Conservation (phyloP, 1,140 invertebrate species). For the Orchesella cincta region DNA sequence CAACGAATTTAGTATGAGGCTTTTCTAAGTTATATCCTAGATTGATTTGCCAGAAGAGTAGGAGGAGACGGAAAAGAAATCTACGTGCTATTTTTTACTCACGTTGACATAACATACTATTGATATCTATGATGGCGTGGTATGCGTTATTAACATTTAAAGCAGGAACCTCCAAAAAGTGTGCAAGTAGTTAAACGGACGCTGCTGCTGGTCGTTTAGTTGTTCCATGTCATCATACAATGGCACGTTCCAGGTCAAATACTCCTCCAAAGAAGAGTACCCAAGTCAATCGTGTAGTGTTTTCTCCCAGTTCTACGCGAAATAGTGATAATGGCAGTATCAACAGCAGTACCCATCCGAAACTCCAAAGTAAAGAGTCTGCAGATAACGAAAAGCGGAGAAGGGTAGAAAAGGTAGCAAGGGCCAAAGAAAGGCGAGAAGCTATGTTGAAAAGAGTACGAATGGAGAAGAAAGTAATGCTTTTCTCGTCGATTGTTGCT, state of each 20-base stretch:
- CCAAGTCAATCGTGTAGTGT: not conserved
- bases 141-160: no score
- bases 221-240: no score
- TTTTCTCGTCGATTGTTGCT: constrained; percentile 69
- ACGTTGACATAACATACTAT: no score
- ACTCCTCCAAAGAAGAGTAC: not conserved
- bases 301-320: not conserved
- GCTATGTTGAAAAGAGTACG: constrained; percentile 35
- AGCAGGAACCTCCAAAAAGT: no score
- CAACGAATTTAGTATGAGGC: no score
- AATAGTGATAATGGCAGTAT: not conserved
- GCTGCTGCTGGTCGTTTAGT: no score
- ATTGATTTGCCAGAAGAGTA: no score
- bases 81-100: no score
- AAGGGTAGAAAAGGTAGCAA: not conserved
- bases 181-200: no score
- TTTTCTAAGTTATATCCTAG: no score
- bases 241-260: not conserved
- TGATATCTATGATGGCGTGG: no score
- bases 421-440: constrained; percentile 41
- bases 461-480: constrained; percentile 67
- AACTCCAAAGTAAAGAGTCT: not conserved
- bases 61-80: no score
- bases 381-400: not conserved
- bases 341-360: not conserved